Evolutionary conservation across 1,140 invertebrate species (phyloP).

Genomic region (Epicauta chinensis): DNA sequence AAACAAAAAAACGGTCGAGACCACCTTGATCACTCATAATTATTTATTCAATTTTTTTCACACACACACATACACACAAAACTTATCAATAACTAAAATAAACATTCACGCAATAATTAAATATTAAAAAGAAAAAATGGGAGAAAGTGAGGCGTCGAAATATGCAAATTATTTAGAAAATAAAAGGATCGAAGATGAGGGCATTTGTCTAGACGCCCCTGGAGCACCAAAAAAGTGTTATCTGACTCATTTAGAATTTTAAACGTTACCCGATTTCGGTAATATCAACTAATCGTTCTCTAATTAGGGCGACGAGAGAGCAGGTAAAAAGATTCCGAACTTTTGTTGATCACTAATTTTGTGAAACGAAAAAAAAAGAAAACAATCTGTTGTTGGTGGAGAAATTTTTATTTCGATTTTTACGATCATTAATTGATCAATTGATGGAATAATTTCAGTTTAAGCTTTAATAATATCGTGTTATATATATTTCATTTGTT

Average conservation of each 20-base stretch:
- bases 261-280: slow-evolving; percentile 22
- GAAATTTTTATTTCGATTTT: no score
- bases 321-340: slow-evolving; percentile 27
- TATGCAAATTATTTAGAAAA: slow-evolving; percentile 21
- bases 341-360: slow-evolving; percentile 19
- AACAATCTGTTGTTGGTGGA: slow-evolving; percentile 1
- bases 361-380: no score
- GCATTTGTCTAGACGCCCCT: slow-evolving; percentile 19
- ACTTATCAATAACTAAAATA: no score
- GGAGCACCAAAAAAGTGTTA: slow-evolving; percentile 19
- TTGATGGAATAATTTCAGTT: no score
- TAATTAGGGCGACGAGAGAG: slow-evolving; percentile 23
- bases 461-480: no score
- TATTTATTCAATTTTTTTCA: background rate
- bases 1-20: background rate
- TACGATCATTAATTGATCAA: no score
- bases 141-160: background rate
- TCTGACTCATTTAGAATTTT: slow-evolving; percentile 25
- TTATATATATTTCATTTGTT: no score
- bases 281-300: slow-evolving; percentile 28
- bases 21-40: background rate
- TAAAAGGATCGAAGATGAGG: background rate
- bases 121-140: no score
- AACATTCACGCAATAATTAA: no score
- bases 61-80: no score